Base-by-base conservation (phyloP, 2,797 vertebrate genomes). In the Coreius guichenoti region DNA sequence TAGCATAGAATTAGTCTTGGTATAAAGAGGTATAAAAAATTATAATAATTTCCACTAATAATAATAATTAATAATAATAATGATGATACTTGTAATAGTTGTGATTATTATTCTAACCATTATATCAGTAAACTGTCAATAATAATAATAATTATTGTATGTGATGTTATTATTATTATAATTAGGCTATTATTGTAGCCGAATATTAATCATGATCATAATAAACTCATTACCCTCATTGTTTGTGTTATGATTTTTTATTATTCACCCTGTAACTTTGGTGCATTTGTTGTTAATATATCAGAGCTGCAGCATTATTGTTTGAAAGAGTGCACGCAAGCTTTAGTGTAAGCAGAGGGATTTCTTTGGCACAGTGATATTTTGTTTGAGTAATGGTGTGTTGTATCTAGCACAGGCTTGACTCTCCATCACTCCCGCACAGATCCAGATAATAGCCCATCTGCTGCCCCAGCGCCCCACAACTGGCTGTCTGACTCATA, bases 351-450 rank as follows among this genome's bases (percentile, higher is more conserved):
- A 61, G 69, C 39, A 49, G 63, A 54, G 67, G 83, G 78, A 84
- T 84, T 89, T 86, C 68, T 74, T 61, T 72, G 86, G 85, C 70
- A 76, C 74, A 51, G 33, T 74, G 76, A 56, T 89, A 82, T 81
- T 89, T 86, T 84, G 81, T 89, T 88, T 88, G 84, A 89, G 87
- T 88, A 89, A 89, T 90, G 87, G 79, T 54, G 69, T 87, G 81
- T 89, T 87, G 86, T 81, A 82, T 87, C 70, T 77, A 82, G 79
- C 61, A 80, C 49, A 63, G 45, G 78, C 69, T 45, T 73, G 72
- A 33, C 80, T 87, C 85, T 84, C 84, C 78, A 67, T 88, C 56
- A 58, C 84, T 86, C 82, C 72, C 79, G 89, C 86, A 84, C 61
- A 86, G 74, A 77, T 70, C 76, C 82, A 86, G 88, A 87, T 90